These are phyloP conservation scores for Nomada hirtipes DNA, from an alignment of 2,888 invertebrate genomes.

Conservation along the genomic window DNA sequence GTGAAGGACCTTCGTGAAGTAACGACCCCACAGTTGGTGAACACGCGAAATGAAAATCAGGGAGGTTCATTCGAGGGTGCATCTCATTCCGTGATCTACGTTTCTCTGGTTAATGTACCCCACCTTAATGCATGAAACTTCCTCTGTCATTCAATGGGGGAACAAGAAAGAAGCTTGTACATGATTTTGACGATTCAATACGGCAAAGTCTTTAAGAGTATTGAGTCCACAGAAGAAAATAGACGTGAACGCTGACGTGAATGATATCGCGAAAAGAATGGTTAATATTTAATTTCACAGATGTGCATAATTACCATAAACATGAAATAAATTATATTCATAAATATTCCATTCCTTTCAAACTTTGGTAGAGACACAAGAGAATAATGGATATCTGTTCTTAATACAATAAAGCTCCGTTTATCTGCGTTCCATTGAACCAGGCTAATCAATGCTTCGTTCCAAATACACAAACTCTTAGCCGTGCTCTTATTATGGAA, in stretches of 20 bases:
- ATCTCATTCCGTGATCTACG: slow-evolving; percentile 69
- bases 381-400: too few species aligned
- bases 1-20: slow-evolving; percentile 60
- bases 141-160: slow-evolving; percentile 51
- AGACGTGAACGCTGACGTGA: neutral
- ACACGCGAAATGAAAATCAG: slow-evolving; percentile 74
- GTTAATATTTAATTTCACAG: neutral
- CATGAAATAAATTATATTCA: too few species aligned
- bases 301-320: too few species aligned
- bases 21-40: slow-evolving; percentile 50
- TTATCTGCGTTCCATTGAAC: too few species aligned
- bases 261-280: neutral
- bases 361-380: too few species aligned
- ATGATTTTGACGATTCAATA: neutral
- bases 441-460: too few species aligned
- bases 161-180: neutral
- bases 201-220: neutral
- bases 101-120: slow-evolving; percentile 43
- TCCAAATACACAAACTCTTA: too few species aligned
- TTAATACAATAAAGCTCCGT: too few species aligned
- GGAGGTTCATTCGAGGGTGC: slow-evolving; percentile 65
- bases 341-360: neutral
- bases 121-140: slow-evolving; percentile 59
- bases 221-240: neutral
- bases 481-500: too few species aligned